Evolutionary conservation across 2,888 invertebrate genomes (phyloP).

Genomic region (Arrhopalites spinosus): DNA sequence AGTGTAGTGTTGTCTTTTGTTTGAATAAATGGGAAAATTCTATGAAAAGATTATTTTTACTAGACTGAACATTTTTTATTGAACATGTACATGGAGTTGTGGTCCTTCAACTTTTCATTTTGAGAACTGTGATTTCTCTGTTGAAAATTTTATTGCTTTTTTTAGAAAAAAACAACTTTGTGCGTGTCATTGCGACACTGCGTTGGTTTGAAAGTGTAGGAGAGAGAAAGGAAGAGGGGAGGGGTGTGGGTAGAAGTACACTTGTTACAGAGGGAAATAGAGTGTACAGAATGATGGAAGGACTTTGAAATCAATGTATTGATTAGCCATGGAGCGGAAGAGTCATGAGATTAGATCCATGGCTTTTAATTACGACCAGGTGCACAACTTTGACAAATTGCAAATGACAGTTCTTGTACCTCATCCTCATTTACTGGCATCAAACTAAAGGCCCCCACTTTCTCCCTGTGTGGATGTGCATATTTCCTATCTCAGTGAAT

Average conservation of each 20-base stretch:
- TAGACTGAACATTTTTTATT: background rate
- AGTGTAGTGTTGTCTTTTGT: too few species aligned
- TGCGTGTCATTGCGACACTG: too few species aligned
- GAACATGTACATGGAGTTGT: too few species aligned
- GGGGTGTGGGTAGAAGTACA: too few species aligned
- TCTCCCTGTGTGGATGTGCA: background rate
- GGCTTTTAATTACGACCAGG: slow-evolving; percentile 26
- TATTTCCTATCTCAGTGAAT: background rate
- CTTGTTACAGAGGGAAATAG: too few species aligned
- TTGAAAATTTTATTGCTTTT: too few species aligned
- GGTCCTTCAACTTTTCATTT: too few species aligned
- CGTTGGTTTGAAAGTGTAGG: too few species aligned
- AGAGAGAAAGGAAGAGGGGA: background rate
- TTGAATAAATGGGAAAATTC: too few species aligned
- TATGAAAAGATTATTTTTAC: background rate
- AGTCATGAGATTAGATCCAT: slow-evolving; percentile 22
- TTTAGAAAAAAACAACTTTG: too few species aligned
- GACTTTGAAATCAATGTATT: slow-evolving; percentile 32
- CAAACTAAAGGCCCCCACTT: background rate
- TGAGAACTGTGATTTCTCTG: too few species aligned
- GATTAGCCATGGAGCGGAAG: slow-evolving; percentile 23
- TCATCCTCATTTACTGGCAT: background rate
- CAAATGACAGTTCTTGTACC: background rate
- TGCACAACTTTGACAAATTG: background rate
- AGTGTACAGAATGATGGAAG: too few species aligned